phyloP scores from a whole-genome alignment of 2,797 vertebrate species.

The Cirrhinus molitorella region DNA sequence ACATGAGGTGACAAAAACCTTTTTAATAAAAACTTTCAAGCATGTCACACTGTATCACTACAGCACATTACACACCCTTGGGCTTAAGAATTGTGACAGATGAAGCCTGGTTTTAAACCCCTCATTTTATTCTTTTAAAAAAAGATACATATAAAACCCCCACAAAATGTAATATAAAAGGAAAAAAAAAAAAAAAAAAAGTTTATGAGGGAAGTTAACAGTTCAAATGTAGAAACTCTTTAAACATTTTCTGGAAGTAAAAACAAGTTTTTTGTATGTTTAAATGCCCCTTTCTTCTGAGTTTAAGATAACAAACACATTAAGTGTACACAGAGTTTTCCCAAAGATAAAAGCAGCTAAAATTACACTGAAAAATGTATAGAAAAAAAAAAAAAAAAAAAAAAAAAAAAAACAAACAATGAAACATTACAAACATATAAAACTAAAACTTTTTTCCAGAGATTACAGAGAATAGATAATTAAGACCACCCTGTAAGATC shows the following conservation, averaged over 20 bases:
- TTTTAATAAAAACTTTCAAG: constrained; percentile 36
- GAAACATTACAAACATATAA: constrained; percentile 19
- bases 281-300: neutral
- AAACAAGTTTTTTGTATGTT: neutral
- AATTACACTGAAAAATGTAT: constrained; percentile 43
- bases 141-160: neutral
- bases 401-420: constrained; percentile 47
- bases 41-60: neutral
- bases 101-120: neutral
- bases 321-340: neutral
- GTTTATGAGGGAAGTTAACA: neutral
- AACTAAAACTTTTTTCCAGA: constrained; percentile 49
- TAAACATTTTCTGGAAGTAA: neutral
- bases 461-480: constrained; percentile 34
- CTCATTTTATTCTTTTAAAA: constrained; percentile 30
- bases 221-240: neutral
- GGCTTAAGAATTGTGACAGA: neutral
- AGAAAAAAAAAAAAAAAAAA: constrained; percentile 47
- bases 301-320: neutral
- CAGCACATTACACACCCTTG: neutral
- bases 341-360: constrained; percentile 18
- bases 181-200: no score
- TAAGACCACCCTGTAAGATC: constrained; percentile 45
- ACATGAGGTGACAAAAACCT: neutral
- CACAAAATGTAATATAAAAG: neutral